Evolutionary conservation across 2,888 invertebrate species (phyloP).

Genomic region (Ophraella communa): DNA sequence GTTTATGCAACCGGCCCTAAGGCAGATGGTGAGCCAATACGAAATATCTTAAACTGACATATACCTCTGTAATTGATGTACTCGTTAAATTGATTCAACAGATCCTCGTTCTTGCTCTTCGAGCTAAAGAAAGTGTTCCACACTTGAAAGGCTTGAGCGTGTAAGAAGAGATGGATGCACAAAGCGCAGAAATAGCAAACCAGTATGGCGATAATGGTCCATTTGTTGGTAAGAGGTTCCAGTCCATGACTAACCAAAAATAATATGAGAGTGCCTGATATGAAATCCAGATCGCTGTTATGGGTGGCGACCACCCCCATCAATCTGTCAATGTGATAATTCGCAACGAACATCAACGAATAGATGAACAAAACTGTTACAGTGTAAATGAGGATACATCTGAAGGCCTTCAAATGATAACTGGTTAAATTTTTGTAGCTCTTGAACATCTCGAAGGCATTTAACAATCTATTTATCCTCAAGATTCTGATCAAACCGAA

Average conservation of each 20-base stretch:
- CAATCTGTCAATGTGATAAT: not conserved
- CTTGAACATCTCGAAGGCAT: slow-evolving; percentile 1
- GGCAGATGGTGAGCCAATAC: too few relatives aligned
- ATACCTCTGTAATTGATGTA: slow-evolving; percentile 60
- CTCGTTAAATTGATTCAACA: slow-evolving; percentile 57
- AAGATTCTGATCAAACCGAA: slow-evolving; percentile 3
- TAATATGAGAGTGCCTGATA: not conserved
- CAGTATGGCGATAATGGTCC: not conserved
- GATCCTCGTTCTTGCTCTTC: slow-evolving; percentile 47
- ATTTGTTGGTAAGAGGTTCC: not conserved
- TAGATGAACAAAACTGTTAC: slow-evolving; percentile 7
- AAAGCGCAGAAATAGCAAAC: not conserved
- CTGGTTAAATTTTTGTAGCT: slow-evolving; percentile 8
- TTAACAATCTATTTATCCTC: not conserved
- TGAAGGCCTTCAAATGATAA: slow-evolving; percentile 20
- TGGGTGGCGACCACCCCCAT: not conserved
- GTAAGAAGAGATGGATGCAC: not conserved
- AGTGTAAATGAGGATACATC: slow-evolving; percentile 10
- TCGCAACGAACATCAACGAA: not conserved
- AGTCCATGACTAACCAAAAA: not conserved
- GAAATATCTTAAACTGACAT: too few relatives aligned
- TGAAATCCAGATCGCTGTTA: not conserved
- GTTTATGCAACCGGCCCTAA: too few relatives aligned
- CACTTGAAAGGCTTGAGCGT: slow-evolving; percentile 45
- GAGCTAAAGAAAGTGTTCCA: slow-evolving; percentile 46